Evolutionary conservation across 2,113 vertebrate species (phyloP), one percentile per base, ranked within the genome.

Genomic region (Phylloscopus trochiloides): DNA sequence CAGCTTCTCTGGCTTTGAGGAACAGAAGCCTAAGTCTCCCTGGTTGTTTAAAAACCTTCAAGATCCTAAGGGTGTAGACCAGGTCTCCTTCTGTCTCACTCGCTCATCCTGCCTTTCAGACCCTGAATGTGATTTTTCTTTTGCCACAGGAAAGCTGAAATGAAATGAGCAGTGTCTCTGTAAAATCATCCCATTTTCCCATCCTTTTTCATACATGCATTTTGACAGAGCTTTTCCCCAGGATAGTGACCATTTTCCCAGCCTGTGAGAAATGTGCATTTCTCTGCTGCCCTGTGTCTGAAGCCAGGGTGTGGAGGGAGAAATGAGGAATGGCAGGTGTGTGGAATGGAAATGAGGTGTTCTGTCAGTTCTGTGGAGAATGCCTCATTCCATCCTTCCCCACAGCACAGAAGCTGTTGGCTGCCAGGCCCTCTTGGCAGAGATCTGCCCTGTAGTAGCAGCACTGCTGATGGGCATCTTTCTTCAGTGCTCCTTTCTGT

Each of bases 321-420:
- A 57, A 71, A 18, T 16, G 31, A 79, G 51, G n/a, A 74, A 13
- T 1, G 0, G 21, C 14, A 42, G 63, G 17, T 13, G 17, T 95
- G 73, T 32, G 12, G 86, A n/a, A 16, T 52, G 47, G 63, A 38
- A n/a, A 48, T 58, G 65, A 65, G 28, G 6, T 57, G 70, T 89
- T 88, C 5, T n/a, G 12, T 36, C 57, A 34, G n/a, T 31, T 71
- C 43, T 72, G 28, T 2, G 0, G n/a, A 52, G 12, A 65, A 28
- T 63, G 34, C n/a, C 28, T 86, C 4, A 1, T 58, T 38, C 55
- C 20, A 8, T 50, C 65, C 20, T 17, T 86, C 9, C 40, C n/a
- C 40, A 7, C 3, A 24, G 83, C 40, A 45, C 25, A 48, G 18
- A 55, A 17, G 1, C 12, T 2, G 0, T 19, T 47, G 2, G 5